Percentiles rank a stretch among this genome's conserved stretches.
phyloP scores from a whole-genome alignment of 2,113 vertebrate genomes.

The Amazona guildingii region DNA sequence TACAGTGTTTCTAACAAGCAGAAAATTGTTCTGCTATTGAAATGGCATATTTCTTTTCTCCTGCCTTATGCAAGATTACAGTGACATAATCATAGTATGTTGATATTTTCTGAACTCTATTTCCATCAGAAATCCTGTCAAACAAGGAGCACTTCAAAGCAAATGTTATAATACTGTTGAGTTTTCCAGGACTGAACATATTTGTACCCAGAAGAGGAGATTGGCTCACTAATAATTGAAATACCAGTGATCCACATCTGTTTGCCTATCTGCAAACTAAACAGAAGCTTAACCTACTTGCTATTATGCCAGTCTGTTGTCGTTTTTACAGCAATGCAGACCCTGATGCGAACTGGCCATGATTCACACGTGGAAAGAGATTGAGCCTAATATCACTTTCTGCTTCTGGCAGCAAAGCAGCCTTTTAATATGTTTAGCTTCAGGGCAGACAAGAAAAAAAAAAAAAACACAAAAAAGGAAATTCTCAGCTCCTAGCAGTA shows the following conservation, averaged over 20 bases:
- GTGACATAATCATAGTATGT: neutral
- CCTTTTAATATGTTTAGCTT: neutral
- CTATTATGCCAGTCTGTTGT: slow-evolving; percentile 4
- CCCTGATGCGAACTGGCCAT: neutral
- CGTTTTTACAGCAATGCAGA: neutral
- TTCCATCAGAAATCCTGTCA: slow-evolving; percentile 45
- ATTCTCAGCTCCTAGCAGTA: neutral
- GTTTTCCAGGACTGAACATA: neutral
- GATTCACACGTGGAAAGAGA: neutral
- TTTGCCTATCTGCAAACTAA: slow-evolving; percentile 44
- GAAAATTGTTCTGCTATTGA: neutral
- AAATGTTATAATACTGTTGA: neutral
- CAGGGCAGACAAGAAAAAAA: neutral
- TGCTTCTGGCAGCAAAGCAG: neutral
- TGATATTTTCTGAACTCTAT: slow-evolving; percentile 21
- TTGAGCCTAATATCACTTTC: neutral
- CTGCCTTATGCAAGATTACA: neutral
- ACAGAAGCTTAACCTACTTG: slow-evolving; percentile 47
- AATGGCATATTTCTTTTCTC: neutral
- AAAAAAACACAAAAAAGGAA: neutral
- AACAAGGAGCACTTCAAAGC: slow-evolving; percentile 3
- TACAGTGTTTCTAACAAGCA: neutral
- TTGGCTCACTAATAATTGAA: slow-evolving; percentile 24
- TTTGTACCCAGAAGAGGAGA: neutral
- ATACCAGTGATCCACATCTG: slow-evolving; percentile 18